Evolutionary conservation across 2,888 invertebrate species (phyloP), one percentile per base, ranked within the genome.

Genomic region (Frankliniella fusca): DNA sequence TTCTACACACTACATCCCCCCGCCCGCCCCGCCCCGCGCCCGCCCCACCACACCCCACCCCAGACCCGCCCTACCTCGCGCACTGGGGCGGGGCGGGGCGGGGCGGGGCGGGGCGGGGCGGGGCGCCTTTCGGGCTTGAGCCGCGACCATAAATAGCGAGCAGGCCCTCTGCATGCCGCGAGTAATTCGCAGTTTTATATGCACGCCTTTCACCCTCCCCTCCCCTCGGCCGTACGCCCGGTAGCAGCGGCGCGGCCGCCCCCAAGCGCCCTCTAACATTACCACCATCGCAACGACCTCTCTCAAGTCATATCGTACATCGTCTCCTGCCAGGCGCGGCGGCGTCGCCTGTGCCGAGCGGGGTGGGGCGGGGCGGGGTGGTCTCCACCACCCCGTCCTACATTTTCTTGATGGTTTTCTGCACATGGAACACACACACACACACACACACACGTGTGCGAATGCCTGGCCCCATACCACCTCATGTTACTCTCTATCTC

Each of bases 321-420:
- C 70, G 70, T 76, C 23, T 7, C 23, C 70, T 11, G 70, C 10
- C 23, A 23, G 70, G 70, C 27, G 70, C 70, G 23, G 70, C 9
- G 70, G 70, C 70, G 70, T 12, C 23, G 70, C 70, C 54, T 70
- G 70, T 23, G 11, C 70, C 23, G 7, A 11, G 70, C 70, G 70
- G 70, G 11, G 23, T 10, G 70, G 70, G 12, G 70, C 12, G 70
- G 70, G 70, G 23, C 7, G 23, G 65, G 65, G 23, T n/a, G n/a
- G n/a, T n/a, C n/a, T n/a, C 5, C 38, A 9, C 12, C 70, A 12
- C 70, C 23, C 70, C 70, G 70, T 12, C 27, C 70, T 76, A 76
- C 70, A 76, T 76, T 76, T 76, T 76, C 70, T 76, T 76, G 70
- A 76, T 76, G 70, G 70, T 76, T 76, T 76, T 76, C 70, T 76